phyloP scores from a whole-genome alignment of 2,113 vertebrate genomes.

The Smithornis capensis region DNA sequence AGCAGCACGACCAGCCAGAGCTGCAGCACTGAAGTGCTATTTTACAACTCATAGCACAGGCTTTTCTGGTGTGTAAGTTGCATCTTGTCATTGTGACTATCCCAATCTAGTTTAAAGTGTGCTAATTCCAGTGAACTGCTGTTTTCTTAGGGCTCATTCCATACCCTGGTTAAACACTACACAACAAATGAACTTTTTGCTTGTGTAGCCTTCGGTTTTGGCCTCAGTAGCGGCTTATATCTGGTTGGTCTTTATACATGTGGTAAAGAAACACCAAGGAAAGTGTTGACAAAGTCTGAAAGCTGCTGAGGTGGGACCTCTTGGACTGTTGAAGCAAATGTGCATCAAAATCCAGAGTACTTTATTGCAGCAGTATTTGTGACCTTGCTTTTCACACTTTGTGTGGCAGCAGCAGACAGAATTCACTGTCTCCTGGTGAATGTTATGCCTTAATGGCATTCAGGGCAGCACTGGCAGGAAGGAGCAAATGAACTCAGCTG shows the following conservation, averaged over 20 bases:
- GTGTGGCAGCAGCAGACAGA: neutral
- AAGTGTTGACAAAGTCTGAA: neutral
- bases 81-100: neutral
- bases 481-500: neutral
- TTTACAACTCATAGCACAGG: neutral
- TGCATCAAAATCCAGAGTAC: neutral
- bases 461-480: neutral
- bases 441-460: neutral
- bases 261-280: neutral
- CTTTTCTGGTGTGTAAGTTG: neutral
- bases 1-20: neutral
- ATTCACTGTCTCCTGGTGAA: neutral
- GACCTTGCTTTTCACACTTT: neutral
- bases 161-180: neutral
- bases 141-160: neutral
- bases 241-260: neutral
- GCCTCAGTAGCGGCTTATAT: neutral
- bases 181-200: neutral
- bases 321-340: neutral
- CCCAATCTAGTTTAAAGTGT: neutral
- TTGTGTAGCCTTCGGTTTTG: neutral
- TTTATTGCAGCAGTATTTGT: neutral
- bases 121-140: neutral
- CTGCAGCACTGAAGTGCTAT: neutral
- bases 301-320: neutral